Base-by-base conservation (phyloP, 2,113 vertebrate genomes). In the Rhynchomys soricoides region DNA sequence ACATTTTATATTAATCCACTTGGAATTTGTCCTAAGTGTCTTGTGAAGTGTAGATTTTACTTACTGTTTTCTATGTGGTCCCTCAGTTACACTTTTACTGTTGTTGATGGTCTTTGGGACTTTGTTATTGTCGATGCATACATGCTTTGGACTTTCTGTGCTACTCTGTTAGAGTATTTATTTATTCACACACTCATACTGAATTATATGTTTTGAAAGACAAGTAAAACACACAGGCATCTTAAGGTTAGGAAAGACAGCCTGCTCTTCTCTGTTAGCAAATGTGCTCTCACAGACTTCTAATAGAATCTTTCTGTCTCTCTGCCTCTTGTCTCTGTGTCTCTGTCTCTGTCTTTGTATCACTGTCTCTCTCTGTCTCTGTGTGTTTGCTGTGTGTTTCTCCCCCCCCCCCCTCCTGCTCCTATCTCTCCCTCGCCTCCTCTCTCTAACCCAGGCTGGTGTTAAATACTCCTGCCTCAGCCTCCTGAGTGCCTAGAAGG, bases 1-100 rank as follows among this genome's bases (percentile, higher is more conserved):
- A 82, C 7, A 78, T 82, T 96, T 96, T 94, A 31, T 34, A 43
- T 86, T 83, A 70, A 90, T 71, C 64, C 40, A n/a, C 62, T 77
- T 97, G 81, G 57, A 95, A 78, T 96, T 74, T 92, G 59, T 45
- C 71, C 15, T 24, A 0, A 24, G 8, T 88, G 22, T 81, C 1
- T 3, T 77, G 9, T 85, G 45, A 91, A n/a, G 95, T 82, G 10
- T 89, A n/a, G 50, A n/a, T 86, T 96, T 17, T 31, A 4, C 73
- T 66, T 40, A 24, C n/a, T 70, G 50, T 75, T 78, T 43, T 87
- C 88, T 55, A 50, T 29, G 24, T 78, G 29, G 22, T 26, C 29
- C 55, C 40, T n/a, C 73, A 43, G 66, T 90, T 73, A 34, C 15
- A 11, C 55, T 16, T 16, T 59, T 59, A 19, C 29, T 62, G 13